Conservation (phyloP, 2,797 vertebrate species). For the Odontamblyopus lacepedii region DNA sequence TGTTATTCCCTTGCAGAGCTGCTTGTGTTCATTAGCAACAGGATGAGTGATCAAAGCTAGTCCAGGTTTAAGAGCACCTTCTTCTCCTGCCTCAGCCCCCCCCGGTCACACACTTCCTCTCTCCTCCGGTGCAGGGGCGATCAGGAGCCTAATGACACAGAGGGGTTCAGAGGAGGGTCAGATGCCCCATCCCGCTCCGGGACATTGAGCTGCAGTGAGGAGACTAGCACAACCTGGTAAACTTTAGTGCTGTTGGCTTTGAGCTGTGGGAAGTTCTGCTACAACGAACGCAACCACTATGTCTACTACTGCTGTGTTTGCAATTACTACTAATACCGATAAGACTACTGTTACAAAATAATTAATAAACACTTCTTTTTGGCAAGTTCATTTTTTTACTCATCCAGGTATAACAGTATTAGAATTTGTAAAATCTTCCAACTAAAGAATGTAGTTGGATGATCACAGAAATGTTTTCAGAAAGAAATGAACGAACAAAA, state of each 20-base stretch:
- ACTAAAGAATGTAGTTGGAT: too few relatives aligned
- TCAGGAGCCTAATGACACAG: conserved; percentile 60
- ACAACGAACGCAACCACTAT: not conserved
- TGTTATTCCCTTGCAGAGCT: conserved; percentile 43
- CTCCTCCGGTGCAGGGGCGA: conserved; percentile 55
- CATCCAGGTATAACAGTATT: too few relatives aligned
- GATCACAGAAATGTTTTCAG: too few relatives aligned
- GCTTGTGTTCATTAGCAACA: conserved; percentile 52
- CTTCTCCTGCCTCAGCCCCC: conserved; percentile 27
- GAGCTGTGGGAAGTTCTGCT: conserved; percentile 17
- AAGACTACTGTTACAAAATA: not conserved
- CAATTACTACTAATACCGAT: not conserved
- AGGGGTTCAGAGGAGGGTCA: conserved; percentile 56
- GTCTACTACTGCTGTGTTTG: not conserved
- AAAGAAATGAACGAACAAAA: too few relatives aligned
- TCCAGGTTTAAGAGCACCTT: conserved; percentile 40
- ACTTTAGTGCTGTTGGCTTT: conserved; percentile 10
- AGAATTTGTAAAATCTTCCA: too few relatives aligned
- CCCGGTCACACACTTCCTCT: conserved; percentile 60
- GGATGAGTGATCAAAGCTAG: conserved; percentile 61
- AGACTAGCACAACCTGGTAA: conserved; percentile 10
- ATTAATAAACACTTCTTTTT: too few relatives aligned
- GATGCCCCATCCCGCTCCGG: conserved; percentile 11
- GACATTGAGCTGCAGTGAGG: conserved; percentile 40
- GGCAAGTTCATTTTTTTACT: too few relatives aligned